These are phyloP conservation scores for Chloroceryle amazona DNA, from an alignment of 2,797 vertebrate species.

Conservation along the genomic window DNA sequence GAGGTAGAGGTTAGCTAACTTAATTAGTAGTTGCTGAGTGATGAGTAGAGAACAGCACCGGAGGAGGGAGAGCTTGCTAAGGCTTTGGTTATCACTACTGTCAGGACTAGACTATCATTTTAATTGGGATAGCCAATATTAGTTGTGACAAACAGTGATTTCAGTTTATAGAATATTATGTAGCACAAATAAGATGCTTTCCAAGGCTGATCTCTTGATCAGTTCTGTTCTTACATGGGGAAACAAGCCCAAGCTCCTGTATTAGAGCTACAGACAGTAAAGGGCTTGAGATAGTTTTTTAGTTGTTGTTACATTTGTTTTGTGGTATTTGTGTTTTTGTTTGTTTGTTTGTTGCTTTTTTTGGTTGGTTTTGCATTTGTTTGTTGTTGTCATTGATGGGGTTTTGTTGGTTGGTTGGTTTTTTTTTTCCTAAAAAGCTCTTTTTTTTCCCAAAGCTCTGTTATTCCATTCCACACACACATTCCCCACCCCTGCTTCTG, in stretches of 20 bases:
- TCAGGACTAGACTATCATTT: background rate
- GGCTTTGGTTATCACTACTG: background rate
- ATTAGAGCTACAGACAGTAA: background rate
- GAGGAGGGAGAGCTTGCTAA: background rate
- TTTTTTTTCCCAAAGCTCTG: background rate
- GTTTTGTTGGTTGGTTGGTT: background rate
- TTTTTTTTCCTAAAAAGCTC: no score
- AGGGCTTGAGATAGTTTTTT: background rate
- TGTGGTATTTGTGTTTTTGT: background rate
- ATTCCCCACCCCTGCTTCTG: background rate
- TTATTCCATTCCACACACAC: background rate
- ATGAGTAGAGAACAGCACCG: background rate
- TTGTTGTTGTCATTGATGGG: no score
- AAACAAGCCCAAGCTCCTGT: background rate
- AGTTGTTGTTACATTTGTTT: background rate
- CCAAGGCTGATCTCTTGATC: background rate
- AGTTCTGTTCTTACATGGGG: background rate
- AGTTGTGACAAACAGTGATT: background rate
- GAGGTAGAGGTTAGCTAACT: background rate
- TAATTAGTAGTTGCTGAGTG: conserved; percentile 12
- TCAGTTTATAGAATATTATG: background rate
- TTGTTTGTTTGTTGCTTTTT: background rate
- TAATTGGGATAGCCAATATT: background rate
- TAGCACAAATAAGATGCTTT: background rate
- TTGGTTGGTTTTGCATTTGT: background rate